Evolutionary conservation across 2,888 invertebrate genomes (phyloP).

Genomic region (Pyrrhia umbra): DNA sequence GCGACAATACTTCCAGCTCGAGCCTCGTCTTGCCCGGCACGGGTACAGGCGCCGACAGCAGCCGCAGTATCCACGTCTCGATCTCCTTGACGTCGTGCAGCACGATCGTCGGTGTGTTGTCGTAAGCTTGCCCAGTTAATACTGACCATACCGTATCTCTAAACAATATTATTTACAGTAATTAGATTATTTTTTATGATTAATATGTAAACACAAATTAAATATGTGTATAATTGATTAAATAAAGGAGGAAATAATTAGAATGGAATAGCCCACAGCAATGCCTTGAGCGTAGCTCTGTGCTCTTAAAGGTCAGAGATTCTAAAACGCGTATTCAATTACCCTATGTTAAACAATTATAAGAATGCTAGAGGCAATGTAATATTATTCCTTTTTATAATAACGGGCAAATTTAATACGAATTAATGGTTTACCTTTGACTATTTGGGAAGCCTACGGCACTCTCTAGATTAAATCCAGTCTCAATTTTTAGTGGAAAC

Average conservation of each 20-base stretch:
- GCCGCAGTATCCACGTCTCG: constrained; percentile 99
- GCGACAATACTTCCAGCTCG: constrained; percentile 95
- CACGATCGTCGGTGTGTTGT: constrained; percentile 96
- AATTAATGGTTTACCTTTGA: background rate
- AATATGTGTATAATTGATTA: too few relatives aligned
- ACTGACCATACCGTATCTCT: constrained; percentile 99
- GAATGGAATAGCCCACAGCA: background rate
- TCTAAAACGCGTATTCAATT: background rate
- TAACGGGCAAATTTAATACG: background rate
- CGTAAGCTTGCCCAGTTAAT: constrained; percentile 95
- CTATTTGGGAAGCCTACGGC: background rate
- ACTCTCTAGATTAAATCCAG: background rate
- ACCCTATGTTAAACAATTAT: background rate
- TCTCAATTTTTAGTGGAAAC: too few relatives aligned
- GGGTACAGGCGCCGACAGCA: constrained; percentile 99
- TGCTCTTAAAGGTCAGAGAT: background rate
- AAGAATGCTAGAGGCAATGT: background rate
- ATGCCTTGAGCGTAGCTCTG: background rate
- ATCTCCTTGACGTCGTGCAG: constrained; percentile 99
- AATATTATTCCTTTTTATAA: background rate
- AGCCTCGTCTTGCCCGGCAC: constrained; percentile 98
- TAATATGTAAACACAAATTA: too few relatives aligned
- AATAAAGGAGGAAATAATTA: too few relatives aligned
- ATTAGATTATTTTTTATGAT: too few relatives aligned
- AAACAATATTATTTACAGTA: constrained; percentile 46